phyloP scores from a whole-genome alignment of 2,797 vertebrate species.

The Smutsia gigantea region DNA sequence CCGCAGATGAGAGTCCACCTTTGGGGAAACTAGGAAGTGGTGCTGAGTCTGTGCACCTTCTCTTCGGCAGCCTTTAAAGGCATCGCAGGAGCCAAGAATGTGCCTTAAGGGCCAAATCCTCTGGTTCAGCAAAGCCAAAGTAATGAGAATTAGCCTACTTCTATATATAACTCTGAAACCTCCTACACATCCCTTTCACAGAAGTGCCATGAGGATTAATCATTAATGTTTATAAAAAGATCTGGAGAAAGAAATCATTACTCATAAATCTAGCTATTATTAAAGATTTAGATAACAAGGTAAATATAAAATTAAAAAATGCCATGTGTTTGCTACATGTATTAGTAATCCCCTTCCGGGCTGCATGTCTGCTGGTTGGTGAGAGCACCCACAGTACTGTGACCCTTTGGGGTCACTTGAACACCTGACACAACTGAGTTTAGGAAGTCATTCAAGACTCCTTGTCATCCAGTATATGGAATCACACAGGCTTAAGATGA shows the following conservation, averaged over 20 bases:
- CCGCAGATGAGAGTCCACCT: fast-evolving
- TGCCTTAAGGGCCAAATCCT: neutral
- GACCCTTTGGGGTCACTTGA: neutral
- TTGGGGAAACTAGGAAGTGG: neutral
- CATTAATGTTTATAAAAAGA: conserved; percentile 28
- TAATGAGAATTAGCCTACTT: neutral
- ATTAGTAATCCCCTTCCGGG: fast-evolving
- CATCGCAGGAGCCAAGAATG: neutral
- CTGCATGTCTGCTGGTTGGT: fast-evolving
- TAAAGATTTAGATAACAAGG: neutral
- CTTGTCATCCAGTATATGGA: neutral
- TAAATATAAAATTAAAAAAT: neutral
- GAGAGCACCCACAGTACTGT: fast-evolving
- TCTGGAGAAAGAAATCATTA: neutral
- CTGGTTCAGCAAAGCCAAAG: neutral
- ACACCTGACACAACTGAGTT: too few relatives aligned
- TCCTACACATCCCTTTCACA: neutral
- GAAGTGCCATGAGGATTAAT: neutral
- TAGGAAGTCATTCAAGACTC: neutral
- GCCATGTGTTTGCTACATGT: fast-evolving
- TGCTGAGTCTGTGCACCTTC: fast-evolving
- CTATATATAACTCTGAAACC: neutral
- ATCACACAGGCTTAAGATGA: neutral
- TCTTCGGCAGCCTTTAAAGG: neutral
- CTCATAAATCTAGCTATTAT: neutral